Conservation (phyloP, 1,140 invertebrate species). For the Globodera ellingtonae region DNA sequence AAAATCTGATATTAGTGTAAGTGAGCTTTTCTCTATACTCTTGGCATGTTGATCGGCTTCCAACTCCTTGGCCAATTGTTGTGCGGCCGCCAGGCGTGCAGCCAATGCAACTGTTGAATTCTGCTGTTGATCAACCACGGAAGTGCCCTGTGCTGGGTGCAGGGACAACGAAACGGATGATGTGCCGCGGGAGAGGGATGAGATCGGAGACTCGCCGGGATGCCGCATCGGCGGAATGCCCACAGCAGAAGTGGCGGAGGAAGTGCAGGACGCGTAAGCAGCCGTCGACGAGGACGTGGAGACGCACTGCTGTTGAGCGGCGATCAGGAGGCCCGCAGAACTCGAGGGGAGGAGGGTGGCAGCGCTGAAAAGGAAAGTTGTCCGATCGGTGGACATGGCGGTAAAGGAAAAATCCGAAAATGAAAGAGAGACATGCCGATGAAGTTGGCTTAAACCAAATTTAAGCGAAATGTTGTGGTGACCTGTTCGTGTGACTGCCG, state of each 20-base stretch:
- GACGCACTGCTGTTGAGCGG: conserved; percentile 18
- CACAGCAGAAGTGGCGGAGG: background rate
- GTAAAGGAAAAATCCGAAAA: too few species aligned
- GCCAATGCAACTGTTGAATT: background rate
- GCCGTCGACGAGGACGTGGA: conserved; percentile 7
- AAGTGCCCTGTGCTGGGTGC: conserved; percentile 5
- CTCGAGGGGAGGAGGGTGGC: background rate
- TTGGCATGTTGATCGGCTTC: background rate
- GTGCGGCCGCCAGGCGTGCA: background rate
- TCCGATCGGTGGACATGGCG: background rate
- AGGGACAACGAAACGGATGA: conserved; percentile 11
- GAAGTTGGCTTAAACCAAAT: too few species aligned
- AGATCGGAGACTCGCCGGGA: background rate
- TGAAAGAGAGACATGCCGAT: too few species aligned
- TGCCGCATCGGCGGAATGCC: background rate
- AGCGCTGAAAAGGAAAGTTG: background rate
- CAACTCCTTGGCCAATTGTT: conserved; percentile 10
- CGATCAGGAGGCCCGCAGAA: conserved; percentile 16
- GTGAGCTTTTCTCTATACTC: background rate
- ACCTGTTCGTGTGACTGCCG: conserved; percentile 1
- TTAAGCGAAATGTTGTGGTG: too few species aligned
- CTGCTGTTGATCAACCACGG: background rate
- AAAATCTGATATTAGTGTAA: background rate
- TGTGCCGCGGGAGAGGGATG: conserved; percentile 17
- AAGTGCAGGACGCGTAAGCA: conserved; percentile 26